A percentile compares a stretch with the other conserved stretches of the same genome.
Evolutionary conservation across 2,888 invertebrate species (phyloP).

Genomic region (Cosmorhoe ocellata): DNA sequence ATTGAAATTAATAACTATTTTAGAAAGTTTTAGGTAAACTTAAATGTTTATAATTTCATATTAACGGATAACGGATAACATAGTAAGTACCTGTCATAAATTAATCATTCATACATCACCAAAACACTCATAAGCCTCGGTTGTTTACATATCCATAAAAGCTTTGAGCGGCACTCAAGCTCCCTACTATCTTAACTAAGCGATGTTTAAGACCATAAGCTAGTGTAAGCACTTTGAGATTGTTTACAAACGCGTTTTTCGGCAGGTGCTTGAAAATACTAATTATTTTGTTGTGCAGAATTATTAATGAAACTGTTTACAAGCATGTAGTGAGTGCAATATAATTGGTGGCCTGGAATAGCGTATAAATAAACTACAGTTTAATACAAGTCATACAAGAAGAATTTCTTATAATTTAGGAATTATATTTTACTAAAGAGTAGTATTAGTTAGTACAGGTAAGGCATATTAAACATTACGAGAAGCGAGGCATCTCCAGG

Average conservation of each 20-base stretch:
- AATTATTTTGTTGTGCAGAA: conserved; percentile 15
- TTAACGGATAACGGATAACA: too few species aligned
- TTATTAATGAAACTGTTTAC: not conserved
- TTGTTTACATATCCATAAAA: conserved; percentile 37
- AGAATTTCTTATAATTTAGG: too few species aligned
- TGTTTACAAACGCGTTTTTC: conserved; percentile 38
- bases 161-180: conserved; percentile 40
- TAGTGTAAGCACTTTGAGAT: conserved; percentile 42
- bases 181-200: conserved; percentile 40
- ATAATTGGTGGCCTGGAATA: not conserved
- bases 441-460: conserved; percentile 1
- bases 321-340: not conserved
- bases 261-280: conserved; percentile 33
- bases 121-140: conserved; percentile 14
- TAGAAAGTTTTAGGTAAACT: too few species aligned
- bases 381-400: too few species aligned
- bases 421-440: conserved; percentile 5
- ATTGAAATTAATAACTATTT: too few species aligned
- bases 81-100: too few species aligned
- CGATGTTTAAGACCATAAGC: conserved; percentile 38
- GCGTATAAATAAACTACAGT: not conserved
- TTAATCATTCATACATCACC: not conserved
- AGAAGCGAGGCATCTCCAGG: conserved; percentile 35
- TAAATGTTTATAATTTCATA: too few species aligned
- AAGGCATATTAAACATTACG: conserved; percentile 6